Evolutionary conservation across 1,140 invertebrate species (phyloP).

Genomic region (Euschistus heros): DNA sequence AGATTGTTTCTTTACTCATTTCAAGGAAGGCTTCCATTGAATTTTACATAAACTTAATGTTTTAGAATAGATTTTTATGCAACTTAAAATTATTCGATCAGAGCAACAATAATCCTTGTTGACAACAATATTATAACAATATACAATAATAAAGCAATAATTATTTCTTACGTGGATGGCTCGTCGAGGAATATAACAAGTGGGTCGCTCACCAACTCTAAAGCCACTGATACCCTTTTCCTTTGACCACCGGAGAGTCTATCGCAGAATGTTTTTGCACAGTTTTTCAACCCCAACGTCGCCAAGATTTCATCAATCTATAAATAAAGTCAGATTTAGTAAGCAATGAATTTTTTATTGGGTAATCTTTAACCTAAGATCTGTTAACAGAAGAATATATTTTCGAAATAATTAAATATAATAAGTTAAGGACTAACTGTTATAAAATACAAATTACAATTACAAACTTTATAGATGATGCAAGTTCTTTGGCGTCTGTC

Average conservation of each 20-base stretch:
- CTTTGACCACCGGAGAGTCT: slow-evolving; percentile 51
- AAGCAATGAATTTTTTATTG: too few relatives aligned
- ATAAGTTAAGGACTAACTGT: too few relatives aligned
- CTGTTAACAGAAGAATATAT: too few relatives aligned
- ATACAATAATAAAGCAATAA: too few relatives aligned
- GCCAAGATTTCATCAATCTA: slow-evolving; percentile 38
- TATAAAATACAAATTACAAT: too few relatives aligned
- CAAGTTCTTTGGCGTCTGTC: too few relatives aligned
- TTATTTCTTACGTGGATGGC: slow-evolving; percentile 50
- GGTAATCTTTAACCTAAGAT: too few relatives aligned
- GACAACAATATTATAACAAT: neutral
- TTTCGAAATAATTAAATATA: too few relatives aligned
- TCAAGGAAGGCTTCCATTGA: too few relatives aligned
- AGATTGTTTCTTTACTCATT: too few relatives aligned
- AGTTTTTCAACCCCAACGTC: slow-evolving; percentile 37
- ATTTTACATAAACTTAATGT: too few relatives aligned
- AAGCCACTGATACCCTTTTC: slow-evolving; percentile 52
- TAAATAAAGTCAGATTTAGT: neutral
- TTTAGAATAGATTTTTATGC: neutral
- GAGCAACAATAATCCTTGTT: neutral
- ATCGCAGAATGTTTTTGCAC: slow-evolving; percentile 40
- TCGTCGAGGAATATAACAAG: slow-evolving; percentile 57
- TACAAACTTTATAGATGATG: too few relatives aligned
- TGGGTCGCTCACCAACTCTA: slow-evolving; percentile 54
- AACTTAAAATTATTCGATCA: neutral